Evolutionary conservation across 2,888 invertebrate genomes (phyloP).

Genomic region (Abrostola triplasia): DNA sequence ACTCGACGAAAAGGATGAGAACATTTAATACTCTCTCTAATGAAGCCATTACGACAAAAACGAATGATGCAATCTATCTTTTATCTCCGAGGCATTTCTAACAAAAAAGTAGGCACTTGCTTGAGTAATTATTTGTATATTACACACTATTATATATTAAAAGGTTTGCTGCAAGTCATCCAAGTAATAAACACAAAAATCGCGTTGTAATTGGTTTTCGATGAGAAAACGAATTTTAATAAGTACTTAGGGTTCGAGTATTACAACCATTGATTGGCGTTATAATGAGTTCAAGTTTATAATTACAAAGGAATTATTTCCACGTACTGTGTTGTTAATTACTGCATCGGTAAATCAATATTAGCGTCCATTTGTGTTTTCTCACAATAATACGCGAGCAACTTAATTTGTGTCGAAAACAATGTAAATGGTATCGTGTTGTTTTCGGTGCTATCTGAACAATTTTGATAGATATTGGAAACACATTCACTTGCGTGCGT

Average conservation of each 20-base stretch:
- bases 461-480: conserved; percentile 38
- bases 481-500: conserved; percentile 40
- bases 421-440: conserved; percentile 22
- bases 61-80: conserved; percentile 54
- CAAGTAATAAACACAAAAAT: conserved; percentile 69
- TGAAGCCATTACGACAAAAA: conserved; percentile 52
- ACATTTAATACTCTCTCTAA: conserved; percentile 44
- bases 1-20: conserved; percentile 35
- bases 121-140: conserved; percentile 21
- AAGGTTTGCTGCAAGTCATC: conserved; percentile 70
- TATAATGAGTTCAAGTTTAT: conserved; percentile 50
- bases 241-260: conserved; percentile 19
- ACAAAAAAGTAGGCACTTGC: conserved; percentile 27
- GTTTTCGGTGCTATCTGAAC: conserved; percentile 24
- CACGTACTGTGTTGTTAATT: conserved; percentile 25
- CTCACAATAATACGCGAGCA: conserved; percentile 21
- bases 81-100: conserved; percentile 38
- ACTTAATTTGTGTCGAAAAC: conserved; percentile 25
- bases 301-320: conserved; percentile 34
- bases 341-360: conserved; percentile 23
- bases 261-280: conserved; percentile 35
- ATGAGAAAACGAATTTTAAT: conserved; percentile 60
- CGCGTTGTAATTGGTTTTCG: conserved; percentile 67
- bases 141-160: conserved; percentile 27
- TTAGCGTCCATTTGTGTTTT: conserved; percentile 20